A percentile compares a stretch with the other conserved stretches of the same genome.
Evolutionary conservation across 2,888 invertebrate genomes (phyloP).

Genomic region (Adelphocoris suturalis): DNA sequence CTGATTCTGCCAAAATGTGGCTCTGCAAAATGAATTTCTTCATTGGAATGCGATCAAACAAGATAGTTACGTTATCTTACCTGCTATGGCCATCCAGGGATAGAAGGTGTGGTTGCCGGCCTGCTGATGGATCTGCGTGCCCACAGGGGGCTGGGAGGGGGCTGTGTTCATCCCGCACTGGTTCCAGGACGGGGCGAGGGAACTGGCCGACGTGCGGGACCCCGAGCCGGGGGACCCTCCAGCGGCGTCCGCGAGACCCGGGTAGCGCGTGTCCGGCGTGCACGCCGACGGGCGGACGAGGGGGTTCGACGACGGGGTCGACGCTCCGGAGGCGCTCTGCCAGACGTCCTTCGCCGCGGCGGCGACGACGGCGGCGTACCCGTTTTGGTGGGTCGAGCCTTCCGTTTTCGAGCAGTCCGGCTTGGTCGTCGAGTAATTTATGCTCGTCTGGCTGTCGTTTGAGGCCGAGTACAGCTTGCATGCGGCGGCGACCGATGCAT

Average conservation of each 20-base stretch:
- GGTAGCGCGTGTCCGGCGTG: conserved; percentile 92
- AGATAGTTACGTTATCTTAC: conserved; percentile 81
- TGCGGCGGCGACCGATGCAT: conserved; percentile 91
- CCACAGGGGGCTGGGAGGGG: conserved; percentile 85
- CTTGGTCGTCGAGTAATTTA: conserved; percentile 77
- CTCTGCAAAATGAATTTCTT: no score
- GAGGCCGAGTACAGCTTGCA: conserved; percentile 90
- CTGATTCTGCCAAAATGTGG: no score
- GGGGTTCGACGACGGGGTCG: conserved; percentile 82
- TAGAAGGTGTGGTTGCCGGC: conserved; percentile 96
- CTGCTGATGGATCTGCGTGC: conserved; percentile 90
- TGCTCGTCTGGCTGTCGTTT: conserved; percentile 78
- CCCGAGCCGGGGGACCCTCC: conserved; percentile 87
- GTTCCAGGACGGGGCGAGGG: conserved; percentile 85
- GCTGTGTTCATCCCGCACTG: conserved; percentile 92
- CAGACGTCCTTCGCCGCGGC: conserved; percentile 83
- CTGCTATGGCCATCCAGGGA: conserved; percentile 99
- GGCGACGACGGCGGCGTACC: conserved; percentile 85
- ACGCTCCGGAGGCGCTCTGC: conserved; percentile 85
- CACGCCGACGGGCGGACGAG: conserved; percentile 90
- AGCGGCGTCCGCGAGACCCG: conserved; percentile 86
- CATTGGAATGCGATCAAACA: no score
- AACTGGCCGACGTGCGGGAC: conserved; percentile 81
- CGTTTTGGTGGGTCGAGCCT: conserved; percentile 80
- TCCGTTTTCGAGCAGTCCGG: conserved; percentile 77